Conservation (phyloP, 2,888 invertebrate genomes). For the Mylabris sibirica region DNA sequence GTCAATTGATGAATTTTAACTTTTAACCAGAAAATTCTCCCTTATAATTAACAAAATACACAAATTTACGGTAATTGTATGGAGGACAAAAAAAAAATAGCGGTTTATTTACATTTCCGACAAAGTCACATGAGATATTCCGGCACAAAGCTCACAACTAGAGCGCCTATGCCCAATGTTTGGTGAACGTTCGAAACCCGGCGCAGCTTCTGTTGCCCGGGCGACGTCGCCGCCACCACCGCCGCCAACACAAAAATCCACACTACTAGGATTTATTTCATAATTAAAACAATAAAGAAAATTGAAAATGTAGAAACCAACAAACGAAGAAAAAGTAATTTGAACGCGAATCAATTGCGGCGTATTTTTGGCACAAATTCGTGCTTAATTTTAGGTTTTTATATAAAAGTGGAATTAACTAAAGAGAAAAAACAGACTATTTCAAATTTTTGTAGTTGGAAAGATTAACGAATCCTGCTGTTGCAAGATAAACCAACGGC, state of each 20-base stretch:
- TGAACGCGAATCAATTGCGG: background rate
- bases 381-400: too few relatives aligned
- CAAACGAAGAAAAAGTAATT: background rate
- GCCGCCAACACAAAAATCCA: background rate
- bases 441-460: too few relatives aligned
- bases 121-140: constrained; percentile 18
- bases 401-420: too few relatives aligned
- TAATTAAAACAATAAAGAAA: background rate
- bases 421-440: too few relatives aligned
- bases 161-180: constrained; percentile 23
- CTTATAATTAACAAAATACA: background rate
- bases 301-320: background rate
- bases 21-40: background rate
- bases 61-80: background rate
- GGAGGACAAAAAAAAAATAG: background rate
- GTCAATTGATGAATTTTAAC: background rate
- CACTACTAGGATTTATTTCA: background rate
- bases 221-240: constrained; percentile 21
- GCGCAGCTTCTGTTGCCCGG: constrained; percentile 35
- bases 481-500: background rate
- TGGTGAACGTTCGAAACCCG: constrained; percentile 30
- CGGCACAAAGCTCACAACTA: constrained; percentile 30
- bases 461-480: too few relatives aligned
- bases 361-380: background rate
- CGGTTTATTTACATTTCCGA: background rate